Evolutionary conservation across 23 tunicate species (phyloP).

Genomic region (Aplidium turbinatum): DNA sequence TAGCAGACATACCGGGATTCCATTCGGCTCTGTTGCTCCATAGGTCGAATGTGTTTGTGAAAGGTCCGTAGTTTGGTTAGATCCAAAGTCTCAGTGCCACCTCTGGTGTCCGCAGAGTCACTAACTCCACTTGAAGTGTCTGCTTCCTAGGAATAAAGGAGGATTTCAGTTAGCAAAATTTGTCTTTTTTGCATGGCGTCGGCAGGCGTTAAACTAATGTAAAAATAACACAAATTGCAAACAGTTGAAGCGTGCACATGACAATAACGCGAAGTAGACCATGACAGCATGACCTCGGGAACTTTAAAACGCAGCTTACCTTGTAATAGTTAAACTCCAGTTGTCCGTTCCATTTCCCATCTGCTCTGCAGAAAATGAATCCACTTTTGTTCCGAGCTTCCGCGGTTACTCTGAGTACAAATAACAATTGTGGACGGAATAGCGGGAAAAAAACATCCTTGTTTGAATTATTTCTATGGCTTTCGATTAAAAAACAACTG

Average conservation of each 20-base stretch:
- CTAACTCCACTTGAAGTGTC: too few species aligned
- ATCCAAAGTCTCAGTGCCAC: slow-evolving; percentile 32
- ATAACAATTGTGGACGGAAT: too few species aligned
- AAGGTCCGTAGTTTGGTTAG: slow-evolving; percentile 12
- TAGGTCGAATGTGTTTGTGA: slow-evolving; percentile 66
- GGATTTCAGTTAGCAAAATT: too few species aligned
- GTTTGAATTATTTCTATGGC: too few species aligned
- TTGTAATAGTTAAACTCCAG: slow-evolving; percentile 51
- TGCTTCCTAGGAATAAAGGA: too few species aligned
- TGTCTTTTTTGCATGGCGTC: neutral
- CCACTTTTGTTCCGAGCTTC: slow-evolving; percentile 64
- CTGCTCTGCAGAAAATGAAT: slow-evolving; percentile 64
- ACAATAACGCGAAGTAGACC: too few species aligned
- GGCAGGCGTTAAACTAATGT: neutral
- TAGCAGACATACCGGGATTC: slow-evolving; percentile 89
- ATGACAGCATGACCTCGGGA: too few species aligned
- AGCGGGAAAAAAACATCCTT: too few species aligned
- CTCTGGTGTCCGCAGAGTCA: slow-evolving; percentile 12
- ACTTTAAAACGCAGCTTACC: slow-evolving; percentile 1
- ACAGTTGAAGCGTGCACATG: too few species aligned
- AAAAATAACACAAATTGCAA: too few species aligned
- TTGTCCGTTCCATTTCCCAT: slow-evolving; percentile 78
- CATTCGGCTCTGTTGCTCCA: slow-evolving; percentile 48
- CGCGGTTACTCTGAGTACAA: slow-evolving; percentile 55
- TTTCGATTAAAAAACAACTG: too few species aligned